These are phyloP conservation scores for Aythya baeri DNA, from an alignment of 2,113 vertebrate genomes.

Conservation along the genomic window DNA sequence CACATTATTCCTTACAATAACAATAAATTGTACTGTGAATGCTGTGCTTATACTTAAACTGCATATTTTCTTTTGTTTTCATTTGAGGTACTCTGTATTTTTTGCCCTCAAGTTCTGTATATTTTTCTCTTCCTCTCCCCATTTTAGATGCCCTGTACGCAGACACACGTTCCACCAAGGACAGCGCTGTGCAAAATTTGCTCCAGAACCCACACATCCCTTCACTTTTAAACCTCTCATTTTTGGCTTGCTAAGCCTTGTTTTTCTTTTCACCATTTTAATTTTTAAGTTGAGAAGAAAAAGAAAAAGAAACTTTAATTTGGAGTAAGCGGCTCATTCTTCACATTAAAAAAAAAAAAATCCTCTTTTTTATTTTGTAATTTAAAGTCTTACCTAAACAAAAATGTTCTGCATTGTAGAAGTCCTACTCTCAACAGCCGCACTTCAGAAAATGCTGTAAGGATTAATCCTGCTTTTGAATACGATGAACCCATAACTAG, in stretches of 20 bases:
- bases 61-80: background rate
- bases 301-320: conserved; percentile 79
- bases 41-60: background rate
- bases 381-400: conserved; percentile 41
- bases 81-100: background rate
- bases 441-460: conserved; percentile 78
- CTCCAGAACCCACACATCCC: conserved; percentile 76
- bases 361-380: conserved; percentile 39
- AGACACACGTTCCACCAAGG: conserved; percentile 82
- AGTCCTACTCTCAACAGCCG: conserved; percentile 73
- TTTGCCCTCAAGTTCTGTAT: background rate
- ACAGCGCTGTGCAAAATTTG: conserved; percentile 81
- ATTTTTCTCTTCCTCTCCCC: conserved; percentile 59
- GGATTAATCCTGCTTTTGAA: conserved; percentile 84
- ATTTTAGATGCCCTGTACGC: conserved; percentile 81
- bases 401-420: conserved; percentile 80
- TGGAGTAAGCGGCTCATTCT: conserved; percentile 80
- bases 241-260: conserved; percentile 80
- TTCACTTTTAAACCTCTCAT: conserved; percentile 72
- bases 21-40: background rate
- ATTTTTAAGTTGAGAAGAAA: conserved; percentile 84
- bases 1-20: background rate
- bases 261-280: conserved; percentile 77
- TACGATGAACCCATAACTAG: conserved; percentile 77
- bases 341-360: conserved; percentile 4